Evolutionary conservation across 2,888 invertebrate species (phyloP).

Genomic region (Drosophila gaucha): DNA sequence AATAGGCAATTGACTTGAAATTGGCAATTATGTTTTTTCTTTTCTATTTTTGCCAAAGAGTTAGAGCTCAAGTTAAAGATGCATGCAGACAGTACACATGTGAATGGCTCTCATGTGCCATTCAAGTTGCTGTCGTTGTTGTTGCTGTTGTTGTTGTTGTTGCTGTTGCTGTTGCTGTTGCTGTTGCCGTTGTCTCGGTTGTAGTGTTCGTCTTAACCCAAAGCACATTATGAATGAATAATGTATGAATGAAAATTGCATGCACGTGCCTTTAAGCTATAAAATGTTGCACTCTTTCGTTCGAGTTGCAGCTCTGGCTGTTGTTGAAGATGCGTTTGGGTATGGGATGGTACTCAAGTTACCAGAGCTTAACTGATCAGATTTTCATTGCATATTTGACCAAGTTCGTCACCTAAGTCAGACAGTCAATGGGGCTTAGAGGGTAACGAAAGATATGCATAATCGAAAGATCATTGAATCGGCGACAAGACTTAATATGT

Average conservation of each 20-base stretch:
- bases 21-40: constrained; percentile 76
- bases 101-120: constrained; percentile 52
- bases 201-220: constrained; percentile 50
- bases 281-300: constrained; percentile 69
- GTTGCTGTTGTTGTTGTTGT: constrained; percentile 21
- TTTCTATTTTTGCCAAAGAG: constrained; percentile 20
- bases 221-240: constrained; percentile 81
- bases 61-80: constrained; percentile 37
- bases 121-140: constrained; percentile 24
- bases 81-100: constrained; percentile 50
- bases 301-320: constrained; percentile 16
- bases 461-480: neutral
- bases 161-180: constrained; percentile 24
- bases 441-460: neutral
- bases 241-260: constrained; percentile 83
- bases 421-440: constrained; percentile 6
- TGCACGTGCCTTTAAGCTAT: constrained; percentile 81
- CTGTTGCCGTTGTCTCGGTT: constrained; percentile 38
- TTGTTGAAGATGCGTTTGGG: constrained; percentile 44
- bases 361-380: constrained; percentile 49
- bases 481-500: neutral
- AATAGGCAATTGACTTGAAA: constrained; percentile 81
- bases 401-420: constrained; percentile 52
- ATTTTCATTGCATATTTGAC: constrained; percentile 44
- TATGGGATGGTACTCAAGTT: constrained; percentile 41